Percentiles rank a stretch among this genome's conserved stretches.
Evolutionary conservation across 2,888 invertebrate genomes (phyloP).

Genomic region (Micropterix aruncella): DNA sequence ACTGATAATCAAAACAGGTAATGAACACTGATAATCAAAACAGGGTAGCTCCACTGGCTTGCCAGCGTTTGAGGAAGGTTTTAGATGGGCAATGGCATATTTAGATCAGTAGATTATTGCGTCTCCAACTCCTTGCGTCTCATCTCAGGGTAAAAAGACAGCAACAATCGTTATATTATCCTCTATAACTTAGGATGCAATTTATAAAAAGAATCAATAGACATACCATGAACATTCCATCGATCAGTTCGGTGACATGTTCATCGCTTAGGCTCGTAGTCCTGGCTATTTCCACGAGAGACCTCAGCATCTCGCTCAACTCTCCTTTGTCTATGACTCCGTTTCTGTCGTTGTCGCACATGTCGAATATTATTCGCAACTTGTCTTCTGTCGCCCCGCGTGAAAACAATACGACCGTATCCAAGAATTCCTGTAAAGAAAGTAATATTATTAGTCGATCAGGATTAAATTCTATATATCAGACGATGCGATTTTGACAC

Average conservation of each 20-base stretch:
- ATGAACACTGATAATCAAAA: too few species aligned
- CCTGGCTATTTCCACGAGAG: slow-evolving; percentile 83
- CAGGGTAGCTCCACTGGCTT: not conserved
- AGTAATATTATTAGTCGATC: slow-evolving; percentile 3
- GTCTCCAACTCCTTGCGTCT: too few species aligned
- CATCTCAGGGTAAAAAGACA: too few species aligned
- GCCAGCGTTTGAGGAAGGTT: too few species aligned
- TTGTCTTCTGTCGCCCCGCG: slow-evolving; percentile 89
- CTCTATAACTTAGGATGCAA: not conserved
- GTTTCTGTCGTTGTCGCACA: slow-evolving; percentile 92
- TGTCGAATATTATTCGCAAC: slow-evolving; percentile 86
- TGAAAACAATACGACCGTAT: slow-evolving; percentile 85
- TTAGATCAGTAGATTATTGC: too few species aligned
- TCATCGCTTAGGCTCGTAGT: slow-evolving; percentile 83
- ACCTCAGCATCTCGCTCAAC: slow-evolving; percentile 84
- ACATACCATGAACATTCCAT: slow-evolving; percentile 79
- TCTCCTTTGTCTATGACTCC: slow-evolving; percentile 91
- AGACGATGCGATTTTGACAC: too few species aligned
- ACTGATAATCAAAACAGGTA: too few species aligned
- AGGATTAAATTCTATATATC: too few species aligned
- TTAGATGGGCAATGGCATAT: too few species aligned
- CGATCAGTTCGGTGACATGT: slow-evolving; percentile 82
- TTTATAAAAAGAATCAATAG: not conserved
- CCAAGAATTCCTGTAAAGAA: slow-evolving; percentile 65
- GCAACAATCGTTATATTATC: not conserved